Percentiles rank a stretch among this genome's conserved stretches.
Conservation (phyloP, 2,797 vertebrate genomes). For the Poeciliopsis gracilis region DNA sequence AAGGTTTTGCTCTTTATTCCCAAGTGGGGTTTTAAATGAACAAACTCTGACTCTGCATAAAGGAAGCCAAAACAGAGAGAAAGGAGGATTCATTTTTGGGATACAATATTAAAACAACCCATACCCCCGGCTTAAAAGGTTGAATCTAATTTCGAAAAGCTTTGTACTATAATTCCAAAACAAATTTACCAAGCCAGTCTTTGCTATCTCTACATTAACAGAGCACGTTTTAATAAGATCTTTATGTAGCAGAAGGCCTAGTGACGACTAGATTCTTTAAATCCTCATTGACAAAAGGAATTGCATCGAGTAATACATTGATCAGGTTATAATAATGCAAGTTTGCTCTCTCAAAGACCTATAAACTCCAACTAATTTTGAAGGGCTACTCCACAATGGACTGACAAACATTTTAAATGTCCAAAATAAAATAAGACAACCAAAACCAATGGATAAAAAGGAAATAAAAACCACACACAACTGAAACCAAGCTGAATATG, state of each 20-base stretch:
- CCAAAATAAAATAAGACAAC: no score
- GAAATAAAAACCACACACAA: no score
- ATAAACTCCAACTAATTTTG: no score
- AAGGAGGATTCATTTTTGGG: neutral
- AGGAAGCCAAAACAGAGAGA: neutral
- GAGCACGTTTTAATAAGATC: neutral
- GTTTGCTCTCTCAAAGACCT: neutral
- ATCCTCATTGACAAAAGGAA: neutral
- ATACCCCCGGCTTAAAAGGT: neutral
- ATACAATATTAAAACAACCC: neutral
- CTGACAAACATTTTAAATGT: no score
- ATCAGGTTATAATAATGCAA: neutral
- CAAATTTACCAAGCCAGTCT: neutral
- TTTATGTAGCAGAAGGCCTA: neutral
- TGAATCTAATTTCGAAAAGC: neutral
- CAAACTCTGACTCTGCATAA: neutral
- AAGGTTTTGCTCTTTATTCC: conserved; percentile 3
- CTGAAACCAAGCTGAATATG: no score
- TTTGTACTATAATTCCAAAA: neutral
- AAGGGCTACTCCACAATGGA: no score
- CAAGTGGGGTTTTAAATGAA: neutral
- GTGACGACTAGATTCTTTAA: neutral
- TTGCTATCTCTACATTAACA: no score
- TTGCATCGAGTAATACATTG: neutral
- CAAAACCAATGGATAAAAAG: no score